These are phyloP conservation scores for Lamellibrachia luymesi DNA, from an alignment of 1,140 invertebrate genomes.

Conservation along the genomic window DNA sequence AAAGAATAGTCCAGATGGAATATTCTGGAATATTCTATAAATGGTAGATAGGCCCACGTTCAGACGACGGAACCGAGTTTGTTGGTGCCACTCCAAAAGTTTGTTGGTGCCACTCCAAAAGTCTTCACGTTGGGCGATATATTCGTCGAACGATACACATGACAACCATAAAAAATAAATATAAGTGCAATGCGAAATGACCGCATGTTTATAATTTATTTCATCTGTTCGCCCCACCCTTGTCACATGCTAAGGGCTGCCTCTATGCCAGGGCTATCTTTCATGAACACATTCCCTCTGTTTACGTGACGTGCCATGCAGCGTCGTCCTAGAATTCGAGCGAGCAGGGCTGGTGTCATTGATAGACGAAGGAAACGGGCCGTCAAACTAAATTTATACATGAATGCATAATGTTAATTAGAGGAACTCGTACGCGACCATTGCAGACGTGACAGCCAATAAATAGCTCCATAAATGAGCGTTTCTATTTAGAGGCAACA, in stretches of 20 bases:
- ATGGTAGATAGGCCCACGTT: not conserved
- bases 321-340: not conserved
- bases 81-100: not conserved
- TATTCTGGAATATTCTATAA: not conserved
- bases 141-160: not conserved
- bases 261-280: not conserved
- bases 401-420: not conserved
- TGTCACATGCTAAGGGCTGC: not conserved
- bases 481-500: not conserved
- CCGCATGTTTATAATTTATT: not conserved
- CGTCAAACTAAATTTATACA: not conserved
- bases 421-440: not conserved
- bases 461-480: not conserved
- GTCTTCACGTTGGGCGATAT: not conserved
- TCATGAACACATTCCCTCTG: not conserved
- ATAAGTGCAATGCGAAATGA: not conserved
- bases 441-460: not conserved
- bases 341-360: not conserved
- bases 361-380: not conserved
- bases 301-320: not conserved
- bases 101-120: not conserved
- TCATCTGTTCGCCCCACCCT: not conserved
- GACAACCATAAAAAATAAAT: not conserved
- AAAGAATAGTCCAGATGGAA: not conserved
- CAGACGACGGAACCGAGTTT: not conserved